Evolutionary conservation across 2,888 invertebrate species (phyloP).

Genomic region (Eretmocerus hayati): DNA sequence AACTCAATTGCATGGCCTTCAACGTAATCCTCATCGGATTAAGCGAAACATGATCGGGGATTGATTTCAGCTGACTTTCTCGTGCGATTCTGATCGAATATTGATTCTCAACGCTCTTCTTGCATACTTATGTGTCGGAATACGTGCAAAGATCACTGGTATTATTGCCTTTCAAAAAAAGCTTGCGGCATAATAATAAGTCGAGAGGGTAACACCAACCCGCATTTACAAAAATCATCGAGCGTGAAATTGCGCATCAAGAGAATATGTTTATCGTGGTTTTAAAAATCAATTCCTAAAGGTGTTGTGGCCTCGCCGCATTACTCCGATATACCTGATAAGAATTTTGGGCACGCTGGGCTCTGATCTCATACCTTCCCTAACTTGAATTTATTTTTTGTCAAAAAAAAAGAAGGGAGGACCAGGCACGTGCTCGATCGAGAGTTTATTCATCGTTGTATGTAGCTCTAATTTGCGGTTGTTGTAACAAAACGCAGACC

Average conservation of each 20-base stretch:
- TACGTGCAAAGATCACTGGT: conserved; percentile 9
- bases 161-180: conserved; percentile 5
- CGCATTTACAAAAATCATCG: conserved; percentile 9
- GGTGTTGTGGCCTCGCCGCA: not conserved
- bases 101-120: conserved; percentile 6
- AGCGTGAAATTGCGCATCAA: conserved; percentile 10
- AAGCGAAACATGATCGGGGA: not conserved
- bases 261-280: conserved; percentile 1
- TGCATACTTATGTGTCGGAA: not conserved
- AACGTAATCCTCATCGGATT: not conserved
- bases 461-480: conserved; percentile 26
- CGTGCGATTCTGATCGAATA: not conserved
- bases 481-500: conserved; percentile 13
- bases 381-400: too few relatives aligned
- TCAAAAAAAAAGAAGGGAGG: too few relatives aligned
- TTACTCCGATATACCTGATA: too few relatives aligned
- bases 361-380: too few relatives aligned
- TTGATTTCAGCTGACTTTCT: not conserved
- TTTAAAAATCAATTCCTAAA: conserved; percentile 20
- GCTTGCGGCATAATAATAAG: conserved; percentile 7
- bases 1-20: too few relatives aligned
- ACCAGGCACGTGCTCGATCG: not conserved
- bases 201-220: not conserved
- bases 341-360: too few relatives aligned
- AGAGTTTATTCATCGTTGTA: not conserved